Evolutionary conservation across 2,797 vertebrate genomes (phyloP).

Genomic region (Phaenicophaeus curvirostris): DNA sequence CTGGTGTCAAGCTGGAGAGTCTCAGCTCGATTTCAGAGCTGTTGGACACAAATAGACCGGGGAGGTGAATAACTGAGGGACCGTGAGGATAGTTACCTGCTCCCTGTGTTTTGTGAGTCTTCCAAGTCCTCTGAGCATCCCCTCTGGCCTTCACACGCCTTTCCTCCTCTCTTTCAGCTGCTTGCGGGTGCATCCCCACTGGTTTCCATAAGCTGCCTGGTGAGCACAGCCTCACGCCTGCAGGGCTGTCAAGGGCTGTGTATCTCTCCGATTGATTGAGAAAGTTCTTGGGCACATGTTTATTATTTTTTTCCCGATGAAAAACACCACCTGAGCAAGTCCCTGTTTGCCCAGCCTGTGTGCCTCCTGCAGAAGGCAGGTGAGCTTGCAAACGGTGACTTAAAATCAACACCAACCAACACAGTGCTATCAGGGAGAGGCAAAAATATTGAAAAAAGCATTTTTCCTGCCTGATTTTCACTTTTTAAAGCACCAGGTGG

Average conservation of each 20-base stretch:
- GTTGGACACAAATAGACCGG: neutral
- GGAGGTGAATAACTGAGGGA: neutral
- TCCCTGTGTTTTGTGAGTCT: neutral
- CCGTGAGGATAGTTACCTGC: rapidly evolving
- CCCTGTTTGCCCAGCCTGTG: neutral
- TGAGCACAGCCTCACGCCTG: neutral
- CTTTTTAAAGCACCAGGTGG: neutral
- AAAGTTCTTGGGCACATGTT: slow-evolving; percentile 49
- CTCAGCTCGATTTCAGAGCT: neutral
- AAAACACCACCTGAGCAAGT: slow-evolving; percentile 41
- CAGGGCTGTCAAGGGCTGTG: slow-evolving; percentile 38
- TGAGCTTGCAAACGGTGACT: neutral
- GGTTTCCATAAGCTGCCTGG: neutral
- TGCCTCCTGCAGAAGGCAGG: neutral
- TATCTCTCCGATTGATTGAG: slow-evolving; percentile 38
- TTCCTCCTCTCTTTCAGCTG: neutral
- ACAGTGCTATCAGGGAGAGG: neutral
- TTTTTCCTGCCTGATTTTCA: neutral
- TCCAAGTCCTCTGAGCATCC: neutral
- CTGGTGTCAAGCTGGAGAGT: neutral
- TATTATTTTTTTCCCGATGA: neutral
- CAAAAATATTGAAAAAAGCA: neutral
- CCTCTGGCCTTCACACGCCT: rapidly evolving
- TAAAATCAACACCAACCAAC: neutral
- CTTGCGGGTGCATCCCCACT: neutral